Evolutionary conservation across 2,888 invertebrate genomes (phyloP).

Genomic region (Abrostola tripartita): DNA sequence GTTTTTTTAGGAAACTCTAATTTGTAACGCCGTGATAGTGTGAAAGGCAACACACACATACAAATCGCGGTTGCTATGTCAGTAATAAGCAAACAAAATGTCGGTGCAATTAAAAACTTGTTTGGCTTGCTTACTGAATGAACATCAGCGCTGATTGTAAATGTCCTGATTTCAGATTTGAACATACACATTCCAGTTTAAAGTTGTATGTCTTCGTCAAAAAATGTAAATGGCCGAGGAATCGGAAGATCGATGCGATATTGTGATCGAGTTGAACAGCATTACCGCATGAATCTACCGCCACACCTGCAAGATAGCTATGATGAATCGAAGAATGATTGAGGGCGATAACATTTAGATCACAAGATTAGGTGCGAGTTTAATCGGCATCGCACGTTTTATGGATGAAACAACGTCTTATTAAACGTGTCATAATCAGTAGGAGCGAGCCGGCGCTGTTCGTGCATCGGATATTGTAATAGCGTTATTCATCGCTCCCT

Average conservation of each 20-base stretch:
- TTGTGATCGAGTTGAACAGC: slow-evolving; percentile 37
- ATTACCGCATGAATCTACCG: slow-evolving; percentile 33
- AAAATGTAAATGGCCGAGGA: slow-evolving; percentile 33
- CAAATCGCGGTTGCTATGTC: slow-evolving; percentile 26
- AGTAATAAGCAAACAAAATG: slow-evolving; percentile 21
- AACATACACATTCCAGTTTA: slow-evolving; percentile 13
- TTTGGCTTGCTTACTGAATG: slow-evolving; percentile 5
- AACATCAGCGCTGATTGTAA: slow-evolving; percentile 2
- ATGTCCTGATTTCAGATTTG: neutral
- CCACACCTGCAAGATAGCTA: slow-evolving; percentile 26
- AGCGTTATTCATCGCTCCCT: slow-evolving; percentile 63
- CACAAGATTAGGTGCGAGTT: slow-evolving; percentile 39
- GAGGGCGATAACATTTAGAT: slow-evolving; percentile 43
- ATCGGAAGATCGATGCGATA: slow-evolving; percentile 46
- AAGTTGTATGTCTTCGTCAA: slow-evolving; percentile 17
- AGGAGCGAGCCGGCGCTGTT: slow-evolving; percentile 20
- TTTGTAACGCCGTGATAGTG: slow-evolving; percentile 33
- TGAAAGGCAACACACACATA: slow-evolving; percentile 36
- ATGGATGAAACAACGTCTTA: slow-evolving; percentile 34
- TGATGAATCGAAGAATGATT: slow-evolving; percentile 42
- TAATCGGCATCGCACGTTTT: slow-evolving; percentile 40
- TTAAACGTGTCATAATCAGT: slow-evolving; percentile 53
- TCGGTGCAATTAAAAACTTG: slow-evolving; percentile 20
- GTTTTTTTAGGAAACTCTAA: slow-evolving; percentile 46
- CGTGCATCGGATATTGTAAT: slow-evolving; percentile 46